Conservation (phyloP, 92 coral and sea anemone species). For the Zoanthus gigantus region DNA sequence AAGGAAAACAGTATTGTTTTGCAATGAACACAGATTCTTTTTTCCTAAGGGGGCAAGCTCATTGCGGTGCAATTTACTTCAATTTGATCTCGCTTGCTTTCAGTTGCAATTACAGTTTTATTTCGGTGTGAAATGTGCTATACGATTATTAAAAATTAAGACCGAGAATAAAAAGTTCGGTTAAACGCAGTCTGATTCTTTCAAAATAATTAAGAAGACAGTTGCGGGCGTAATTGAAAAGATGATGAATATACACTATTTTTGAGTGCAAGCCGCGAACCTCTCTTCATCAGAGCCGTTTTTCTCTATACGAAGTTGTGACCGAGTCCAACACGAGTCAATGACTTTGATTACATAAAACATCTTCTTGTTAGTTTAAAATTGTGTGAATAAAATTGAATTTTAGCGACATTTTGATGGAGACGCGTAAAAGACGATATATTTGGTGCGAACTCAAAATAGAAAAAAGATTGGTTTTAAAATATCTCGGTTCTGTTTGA, state of each 20-base stretch:
- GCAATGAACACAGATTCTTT: conserved; percentile 7
- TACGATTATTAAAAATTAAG: conserved; percentile 43
- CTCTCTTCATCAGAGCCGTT: neutral
- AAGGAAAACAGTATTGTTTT: conserved; percentile 42
- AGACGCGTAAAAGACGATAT: neutral
- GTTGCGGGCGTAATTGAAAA: conserved; percentile 18
- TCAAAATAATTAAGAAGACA: conserved; percentile 15
- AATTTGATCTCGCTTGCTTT: conserved; percentile 24
- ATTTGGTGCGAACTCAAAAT: neutral
- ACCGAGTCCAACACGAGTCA: conserved; percentile 19
- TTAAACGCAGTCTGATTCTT: conserved; percentile 17
- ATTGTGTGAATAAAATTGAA: conserved; percentile 14
- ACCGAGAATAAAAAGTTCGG: neutral
- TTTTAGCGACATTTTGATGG: neutral
- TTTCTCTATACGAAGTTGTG: conserved; percentile 15
- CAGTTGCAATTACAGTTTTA: conserved; percentile 35
- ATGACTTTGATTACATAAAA: conserved; percentile 17
- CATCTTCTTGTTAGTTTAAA: conserved; percentile 10
- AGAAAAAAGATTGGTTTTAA: conserved; percentile 17
- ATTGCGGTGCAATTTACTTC: conserved; percentile 24
- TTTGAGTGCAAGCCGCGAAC: neutral
- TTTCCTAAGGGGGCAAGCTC: conserved; percentile 25
- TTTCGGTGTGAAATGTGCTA: conserved; percentile 42
- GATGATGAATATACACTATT: neutral
- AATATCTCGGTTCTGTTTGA: conserved; percentile 13